Evolutionary conservation across 2,113 vertebrate genomes (phyloP).

Genomic region (Myotis davidii): DNA sequence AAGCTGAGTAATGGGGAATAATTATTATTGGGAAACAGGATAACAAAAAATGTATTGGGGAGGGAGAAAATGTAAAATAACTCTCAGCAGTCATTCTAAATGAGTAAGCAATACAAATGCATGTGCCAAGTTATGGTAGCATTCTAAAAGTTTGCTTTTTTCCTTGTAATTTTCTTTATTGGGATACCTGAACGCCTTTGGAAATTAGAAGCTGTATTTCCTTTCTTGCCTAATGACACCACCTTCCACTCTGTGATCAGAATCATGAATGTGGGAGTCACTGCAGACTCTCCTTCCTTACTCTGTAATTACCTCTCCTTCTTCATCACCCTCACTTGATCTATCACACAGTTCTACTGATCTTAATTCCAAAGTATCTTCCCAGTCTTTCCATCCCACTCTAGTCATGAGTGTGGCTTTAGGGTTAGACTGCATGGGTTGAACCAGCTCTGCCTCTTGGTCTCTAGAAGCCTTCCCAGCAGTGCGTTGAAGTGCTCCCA

Average conservation of each 20-base stretch:
- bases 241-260: neutral
- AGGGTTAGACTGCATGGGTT: neutral
- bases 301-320: neutral
- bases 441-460: neutral
- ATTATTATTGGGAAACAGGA: neutral
- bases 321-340: neutral
- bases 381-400: neutral
- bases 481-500: accelerated
- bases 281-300: neutral
- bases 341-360: neutral
- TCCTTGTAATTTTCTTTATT: neutral
- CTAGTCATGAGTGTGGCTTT: neutral
- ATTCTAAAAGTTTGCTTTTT: neutral
- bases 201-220: neutral
- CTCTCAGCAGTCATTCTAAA: neutral
- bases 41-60: neutral
- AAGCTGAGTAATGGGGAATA: neutral
- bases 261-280: neutral
- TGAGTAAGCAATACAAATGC: neutral
- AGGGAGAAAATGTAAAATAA: neutral
- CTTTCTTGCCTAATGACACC: neutral
- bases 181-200: neutral
- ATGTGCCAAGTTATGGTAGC: neutral
- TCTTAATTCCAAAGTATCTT: neutral
- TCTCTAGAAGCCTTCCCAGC: neutral